phyloP scores from a whole-genome alignment of 1,140 invertebrate species.

The Drosophila prosaltans region DNA sequence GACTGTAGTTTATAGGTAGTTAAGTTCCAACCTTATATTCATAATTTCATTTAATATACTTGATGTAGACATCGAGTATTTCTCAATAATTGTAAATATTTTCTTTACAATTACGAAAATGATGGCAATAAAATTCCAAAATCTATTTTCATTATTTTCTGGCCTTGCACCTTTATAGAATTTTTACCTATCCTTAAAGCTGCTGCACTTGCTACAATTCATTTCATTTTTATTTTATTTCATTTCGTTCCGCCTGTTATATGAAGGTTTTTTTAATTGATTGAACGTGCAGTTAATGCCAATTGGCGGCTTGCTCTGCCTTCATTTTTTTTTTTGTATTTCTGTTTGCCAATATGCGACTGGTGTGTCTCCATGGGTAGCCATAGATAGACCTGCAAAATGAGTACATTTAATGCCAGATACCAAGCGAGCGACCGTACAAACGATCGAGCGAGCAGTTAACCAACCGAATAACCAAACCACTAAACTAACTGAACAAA shows the following conservation, averaged over 20 bases:
- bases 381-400: conserved; percentile 10
- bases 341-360: conserved; percentile 11
- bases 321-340: neutral
- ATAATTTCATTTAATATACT: too few species aligned
- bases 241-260: neutral
- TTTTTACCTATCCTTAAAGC: neutral
- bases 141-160: neutral
- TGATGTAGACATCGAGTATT: too few species aligned
- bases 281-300: conserved; percentile 32
- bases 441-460: neutral
- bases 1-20: too few species aligned
- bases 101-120: neutral
- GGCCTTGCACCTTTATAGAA: neutral
- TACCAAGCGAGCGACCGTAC: neutral
- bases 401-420: conserved; percentile 26
- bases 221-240: conserved; percentile 6
- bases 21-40: too few species aligned
- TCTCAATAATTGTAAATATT: neutral
- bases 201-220: neutral
- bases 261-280: conserved; percentile 37
- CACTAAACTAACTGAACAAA: neutral
- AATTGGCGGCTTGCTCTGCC: conserved; percentile 19
- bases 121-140: neutral
- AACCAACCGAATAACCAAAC: neutral
- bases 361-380: conserved; percentile 10